Base-by-base conservation (phyloP, 2,113 vertebrate species). In the Sinocyclocheilus rhinocerous region DNA sequence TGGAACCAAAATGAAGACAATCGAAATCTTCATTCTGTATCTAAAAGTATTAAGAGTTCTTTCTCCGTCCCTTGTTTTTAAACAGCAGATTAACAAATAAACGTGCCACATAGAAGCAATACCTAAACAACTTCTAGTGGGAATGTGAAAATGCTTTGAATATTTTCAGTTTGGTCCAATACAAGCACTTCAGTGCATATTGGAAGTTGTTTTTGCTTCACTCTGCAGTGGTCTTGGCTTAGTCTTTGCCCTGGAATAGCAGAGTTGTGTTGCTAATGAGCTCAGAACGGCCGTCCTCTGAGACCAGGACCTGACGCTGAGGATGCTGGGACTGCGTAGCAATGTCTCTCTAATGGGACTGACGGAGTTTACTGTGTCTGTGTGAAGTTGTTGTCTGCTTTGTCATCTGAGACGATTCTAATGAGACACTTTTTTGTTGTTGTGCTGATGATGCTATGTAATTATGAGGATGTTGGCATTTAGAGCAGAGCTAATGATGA, bases 401-500 rank as follows among this genome's bases (percentile, higher is more conserved):
- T 73, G 24, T 29, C 75, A 33, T 72, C 45, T 67, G 65, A 24
- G 7, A 29, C 22, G 0, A 13, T 69, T 52, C 59, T 72, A 24
- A 57, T 73, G 63, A 86, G 18, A 59, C 82, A 22, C 82, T 45
- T n/a, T 59, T 81, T 11, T 77, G 76, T 33, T 55, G 29, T 77
- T 55, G 10, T 12, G 70, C 10, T 42, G 20, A 26, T 29, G 13
- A 48, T 69, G 26, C 39, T 52, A 8, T 22, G 24, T 67, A n/a
- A 63, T 72, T 29, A 33, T n/a, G 39, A 86, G 7, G 50, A 77
- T 15, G 3, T 15, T 83, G 50, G 65, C 39, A 87, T 88, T 83
- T 26, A n/a, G 20, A 55, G 84, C 20, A 63, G 6, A 20, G n/a
- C 39, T 73, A 50, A 48, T 72, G 69, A 50, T 59, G 50, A 83